Base-by-base conservation (phyloP, 2,797 vertebrate genomes). In the Catostomus latipinnis region DNA sequence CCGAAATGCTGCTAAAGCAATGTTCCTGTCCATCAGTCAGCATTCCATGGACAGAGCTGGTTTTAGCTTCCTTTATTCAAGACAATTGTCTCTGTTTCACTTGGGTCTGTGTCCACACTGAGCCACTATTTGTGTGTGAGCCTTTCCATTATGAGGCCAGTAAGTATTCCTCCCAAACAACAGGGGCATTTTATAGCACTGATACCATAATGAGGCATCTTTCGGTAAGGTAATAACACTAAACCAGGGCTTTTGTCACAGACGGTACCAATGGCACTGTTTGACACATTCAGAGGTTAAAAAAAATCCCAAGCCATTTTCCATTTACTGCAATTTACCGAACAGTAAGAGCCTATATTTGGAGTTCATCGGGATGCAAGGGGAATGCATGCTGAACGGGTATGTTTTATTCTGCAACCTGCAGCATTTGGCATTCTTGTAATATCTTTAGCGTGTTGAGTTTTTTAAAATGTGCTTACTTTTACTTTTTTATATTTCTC, bases 31-130 rank as follows among this genome's bases (percentile, higher is more conserved):
- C 85, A 89, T 84, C 74, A 87, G 85, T 87, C 63, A 84, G 86
- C 89, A 93, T 93, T 93, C 91, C 88, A 79, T 1, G 66, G 67
- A 71, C 79, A 82, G 82, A 69, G 83, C 57, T 88, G 89, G 89
- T 87, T 86, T 86, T 81, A 80, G 87, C 65, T 74, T 73, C 11
- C 53, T 74, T 54, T 62, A 77, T 82, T 87, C 67, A 60, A 84
- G 88, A 92, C 90, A 93, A 93, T 71, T 76, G 84, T 83, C 14
- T 57, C 66, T 72, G 87, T 34, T 88, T 80, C 78, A 85, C 83
- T 82, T 22, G 65, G 81, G 83, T 77, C 89, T 90, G 90, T 91
- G 88, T 93, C 89, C 85, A 71, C 11, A 82, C 69, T 84, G 18
- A 68, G 16, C 46, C 72, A 67, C 67, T 81, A 61, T 84, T 81